Evolutionary conservation across 2,888 invertebrate genomes (phyloP), one percentile per base, ranked within the genome.

Genomic region (Tubiluchus corallicola): DNA sequence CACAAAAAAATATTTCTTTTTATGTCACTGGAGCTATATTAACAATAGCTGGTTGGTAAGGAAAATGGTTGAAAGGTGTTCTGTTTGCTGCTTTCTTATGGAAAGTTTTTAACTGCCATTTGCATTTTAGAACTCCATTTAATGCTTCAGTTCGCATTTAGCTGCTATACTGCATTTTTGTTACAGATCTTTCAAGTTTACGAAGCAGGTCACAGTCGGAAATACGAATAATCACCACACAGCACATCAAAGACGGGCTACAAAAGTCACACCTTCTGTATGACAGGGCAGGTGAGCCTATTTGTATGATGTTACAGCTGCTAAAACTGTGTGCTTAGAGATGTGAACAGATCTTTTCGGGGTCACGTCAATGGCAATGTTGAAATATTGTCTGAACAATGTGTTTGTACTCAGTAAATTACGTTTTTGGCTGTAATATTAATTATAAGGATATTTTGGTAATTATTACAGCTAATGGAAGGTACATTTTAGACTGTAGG

Each of bases 221-320:
- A 9, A 29, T 29, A 5, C n/a, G 29, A n/a, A 43, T 55, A 16
- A 71, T 82, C 45, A 71, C 71, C 2, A 62, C 76, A 2, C 72
- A 75, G 15, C 74, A 79, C 53, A 69, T 82, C 17, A 74, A 77
- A 63, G 75, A 79, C 50, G 75, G 77, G 29, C 71, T 82, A 29
- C 62, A 78, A 72, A 74, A 78, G 53, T 75, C 79, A 1, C 82
- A 82, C 58, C 70, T 81, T 60, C 57, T 81, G 29, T 83, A 82
- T 60, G 82, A 83, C 58, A 71, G 73, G 45, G 71, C 74, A 60
- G 82, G 61, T 60, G 47, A 37, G 46, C 13, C 5, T 20, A 16
- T 20, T 21, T 44, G 4, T 16, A 20, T 5, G 3, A 20, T 13
- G 9, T 46, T n/a, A n/a, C n/a, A n/a, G n/a, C n/a, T n/a, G n/a